Evolutionary conservation across 2,113 vertebrate genomes (phyloP), one percentile per base, ranked within the genome.

Genomic region (Castor canadensis): DNA sequence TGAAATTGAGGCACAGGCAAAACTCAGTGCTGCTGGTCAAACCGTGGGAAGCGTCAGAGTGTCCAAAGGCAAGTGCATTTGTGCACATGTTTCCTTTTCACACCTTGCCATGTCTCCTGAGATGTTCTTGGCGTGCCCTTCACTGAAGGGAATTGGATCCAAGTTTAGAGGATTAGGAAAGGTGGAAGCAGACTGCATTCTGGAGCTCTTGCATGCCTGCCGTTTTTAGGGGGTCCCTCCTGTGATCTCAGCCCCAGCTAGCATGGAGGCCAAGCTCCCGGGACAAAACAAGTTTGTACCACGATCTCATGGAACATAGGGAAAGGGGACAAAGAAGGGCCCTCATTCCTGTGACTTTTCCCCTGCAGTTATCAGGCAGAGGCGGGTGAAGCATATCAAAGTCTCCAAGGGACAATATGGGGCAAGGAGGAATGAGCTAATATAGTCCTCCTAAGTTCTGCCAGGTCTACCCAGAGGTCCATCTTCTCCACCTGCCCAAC

Each of bases 1-100:
- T 10, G 40, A 7, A 5, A 9, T 0, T 32, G 22, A 66, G 13
- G 28, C 82, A 15, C 4, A 45, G 64, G 28, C 47, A 20, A 30
- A 79, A 64, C n/a, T 80, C 19, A 1, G 1, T 19, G 40, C 6
- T 1, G 28, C 3, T 9, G 69, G 19, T 11, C 3, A 3, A 32
- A 40, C 32, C 0, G 0, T 8, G 35, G 9, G 38, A 13, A 40
- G 19, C 4, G 11, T 3, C 35, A 5, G 0, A 5, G 0, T 0
- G 5, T 35, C 62, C 8, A 22, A 9, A 64, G 5, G 35, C 22
- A 4, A 6, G 6, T 24, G 15, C 2, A 7, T 10, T 2, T 0
- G 0, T 0, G 35, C 24, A 17, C 32, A 1, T 4, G 3, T 3
- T 15, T 26, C 12, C 35, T 64, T 83, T 64, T 32, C 9, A 5